phyloP scores from a whole-genome alignment of 2,888 invertebrate species.

The Drosophila prolongata region DNA sequence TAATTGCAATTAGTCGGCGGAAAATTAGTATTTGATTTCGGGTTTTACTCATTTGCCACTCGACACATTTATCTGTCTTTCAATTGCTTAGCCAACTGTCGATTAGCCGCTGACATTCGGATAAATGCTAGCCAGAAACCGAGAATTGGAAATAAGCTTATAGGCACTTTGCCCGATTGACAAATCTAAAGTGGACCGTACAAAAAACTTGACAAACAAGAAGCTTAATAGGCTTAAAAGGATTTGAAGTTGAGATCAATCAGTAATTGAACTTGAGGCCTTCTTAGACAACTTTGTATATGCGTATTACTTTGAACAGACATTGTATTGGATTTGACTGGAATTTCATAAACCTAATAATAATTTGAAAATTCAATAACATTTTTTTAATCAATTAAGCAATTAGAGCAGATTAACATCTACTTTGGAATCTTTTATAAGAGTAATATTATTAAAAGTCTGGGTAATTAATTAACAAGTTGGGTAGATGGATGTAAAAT shows the following conservation, averaged over 20 bases:
- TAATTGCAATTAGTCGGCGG: slow-evolving; percentile 40
- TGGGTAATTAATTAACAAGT: no score
- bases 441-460: no score
- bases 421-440: no score
- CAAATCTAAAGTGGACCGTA: slow-evolving; percentile 34
- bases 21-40: slow-evolving; percentile 33
- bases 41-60: slow-evolving; percentile 11
- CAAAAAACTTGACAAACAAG: slow-evolving; percentile 21
- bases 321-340: no score
- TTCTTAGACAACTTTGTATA: neutral
- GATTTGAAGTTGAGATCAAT: slow-evolving; percentile 13
- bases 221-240: slow-evolving; percentile 17
- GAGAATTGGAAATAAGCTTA: slow-evolving; percentile 29
- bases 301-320: no score
- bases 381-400: no score
- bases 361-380: no score
- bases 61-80: slow-evolving; percentile 29
- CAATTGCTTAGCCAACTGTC: slow-evolving; percentile 34
- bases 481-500: no score
- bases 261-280: neutral
- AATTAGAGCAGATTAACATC: no score
- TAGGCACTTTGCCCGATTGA: slow-evolving; percentile 24
- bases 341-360: no score
- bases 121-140: slow-evolving; percentile 29
- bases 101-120: slow-evolving; percentile 35